These are phyloP conservation scores for Cheilosia impressa DNA, from an alignment of 2,888 invertebrate genomes.

Conservation along the genomic window DNA sequence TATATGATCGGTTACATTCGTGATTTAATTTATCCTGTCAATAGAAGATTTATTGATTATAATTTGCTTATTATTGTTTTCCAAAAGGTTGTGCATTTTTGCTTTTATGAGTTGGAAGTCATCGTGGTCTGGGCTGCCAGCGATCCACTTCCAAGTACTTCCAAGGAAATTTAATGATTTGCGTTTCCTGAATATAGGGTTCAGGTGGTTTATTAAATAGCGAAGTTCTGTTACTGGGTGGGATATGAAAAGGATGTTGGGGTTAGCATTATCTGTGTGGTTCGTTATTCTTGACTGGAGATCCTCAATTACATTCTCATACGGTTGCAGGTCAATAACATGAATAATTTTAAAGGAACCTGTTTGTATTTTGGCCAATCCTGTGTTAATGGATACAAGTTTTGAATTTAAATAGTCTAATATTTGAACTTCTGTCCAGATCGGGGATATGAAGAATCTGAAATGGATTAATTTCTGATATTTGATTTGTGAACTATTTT, in stretches of 20 bases:
- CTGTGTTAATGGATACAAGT: too few relatives aligned
- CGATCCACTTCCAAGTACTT: constrained; percentile 47
- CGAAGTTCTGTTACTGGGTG: too few relatives aligned
- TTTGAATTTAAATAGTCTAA: too few relatives aligned
- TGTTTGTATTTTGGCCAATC: too few relatives aligned
- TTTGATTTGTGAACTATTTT: constrained; percentile 34
- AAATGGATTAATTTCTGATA: constrained; percentile 25
- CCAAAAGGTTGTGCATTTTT: constrained; percentile 27
- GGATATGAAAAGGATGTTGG: too few relatives aligned
- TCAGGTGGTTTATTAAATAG: background rate
- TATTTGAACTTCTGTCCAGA: too few relatives aligned
- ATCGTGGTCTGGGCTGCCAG: constrained; percentile 54
- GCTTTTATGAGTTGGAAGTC: constrained; percentile 1
- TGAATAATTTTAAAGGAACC: background rate
- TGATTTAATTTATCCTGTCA: background rate
- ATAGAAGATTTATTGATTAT: background rate
- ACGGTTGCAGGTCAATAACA: background rate
- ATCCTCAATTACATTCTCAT: background rate
- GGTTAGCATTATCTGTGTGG: too few relatives aligned
- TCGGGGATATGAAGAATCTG: too few relatives aligned
- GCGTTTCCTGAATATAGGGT: background rate
- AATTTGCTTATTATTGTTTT: background rate
- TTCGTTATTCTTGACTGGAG: too few relatives aligned
- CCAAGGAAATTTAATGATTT: constrained; percentile 39
- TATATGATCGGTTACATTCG: background rate